These are phyloP conservation scores for Scaptomyza pallida DNA, from an alignment of 1,140 invertebrate genomes.

Conservation along the genomic window DNA sequence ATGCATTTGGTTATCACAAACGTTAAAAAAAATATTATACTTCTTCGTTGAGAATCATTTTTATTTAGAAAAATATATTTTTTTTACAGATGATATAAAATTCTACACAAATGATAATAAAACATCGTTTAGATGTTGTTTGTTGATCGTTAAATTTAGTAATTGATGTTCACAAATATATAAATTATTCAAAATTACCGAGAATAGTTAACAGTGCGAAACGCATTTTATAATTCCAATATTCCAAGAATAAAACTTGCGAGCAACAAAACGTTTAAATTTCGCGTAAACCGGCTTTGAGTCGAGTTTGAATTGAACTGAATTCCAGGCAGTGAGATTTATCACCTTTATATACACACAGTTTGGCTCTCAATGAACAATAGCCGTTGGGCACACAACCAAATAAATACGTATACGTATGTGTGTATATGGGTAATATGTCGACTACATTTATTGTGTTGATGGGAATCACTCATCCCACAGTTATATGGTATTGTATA, in stretches of 20 bases:
- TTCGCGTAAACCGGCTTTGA: slow-evolving; percentile 66
- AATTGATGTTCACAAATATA: neutral
- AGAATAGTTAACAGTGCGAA: slow-evolving; percentile 67
- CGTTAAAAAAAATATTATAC: too few relatives aligned
- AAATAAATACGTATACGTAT: neutral
- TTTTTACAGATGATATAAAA: too few relatives aligned
- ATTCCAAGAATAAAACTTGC: slow-evolving; percentile 52
- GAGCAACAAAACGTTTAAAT: slow-evolving; percentile 20
- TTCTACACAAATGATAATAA: too few relatives aligned
- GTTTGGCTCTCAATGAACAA: slow-evolving; percentile 56
- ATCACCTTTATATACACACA: slow-evolving; percentile 78
- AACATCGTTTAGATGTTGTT: too few relatives aligned
- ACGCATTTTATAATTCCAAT: slow-evolving; percentile 64
- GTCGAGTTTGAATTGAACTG: slow-evolving; percentile 67
- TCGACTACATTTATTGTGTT: slow-evolving; percentile 13
- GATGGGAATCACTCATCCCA: slow-evolving; percentile 62
- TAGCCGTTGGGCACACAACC: slow-evolving; percentile 35
- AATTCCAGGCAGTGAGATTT: slow-evolving; percentile 66
- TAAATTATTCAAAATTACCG: slow-evolving; percentile 44
- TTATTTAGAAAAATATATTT: too few relatives aligned
- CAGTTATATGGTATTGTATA: slow-evolving; percentile 39
- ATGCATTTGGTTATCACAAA: neutral
- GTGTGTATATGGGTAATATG: neutral
- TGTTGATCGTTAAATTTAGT: neutral
- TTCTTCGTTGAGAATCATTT: too few relatives aligned